These are phyloP conservation scores for Brachypodius melanocephalos DNA, from an alignment of 2,113 vertebrate species.

Conservation along the genomic window DNA sequence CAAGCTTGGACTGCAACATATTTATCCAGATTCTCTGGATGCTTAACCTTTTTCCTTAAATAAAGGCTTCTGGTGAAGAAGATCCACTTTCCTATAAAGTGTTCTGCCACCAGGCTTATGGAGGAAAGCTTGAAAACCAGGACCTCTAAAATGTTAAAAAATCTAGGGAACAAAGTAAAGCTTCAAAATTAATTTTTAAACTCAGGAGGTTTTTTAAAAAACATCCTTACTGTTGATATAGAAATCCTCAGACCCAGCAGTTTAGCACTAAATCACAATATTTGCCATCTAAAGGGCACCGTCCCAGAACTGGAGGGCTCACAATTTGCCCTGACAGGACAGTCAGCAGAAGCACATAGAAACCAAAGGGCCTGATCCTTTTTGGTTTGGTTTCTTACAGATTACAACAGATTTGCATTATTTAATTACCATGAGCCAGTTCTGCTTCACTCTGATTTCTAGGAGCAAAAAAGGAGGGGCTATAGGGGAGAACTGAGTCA, in stretches of 20 bases:
- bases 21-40: not conserved
- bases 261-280: not conserved
- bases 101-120: not conserved
- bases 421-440: not conserved
- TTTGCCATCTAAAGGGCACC: not conserved
- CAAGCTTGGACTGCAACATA: not conserved
- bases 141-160: not conserved
- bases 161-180: not conserved
- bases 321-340: not conserved
- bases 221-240: not conserved
- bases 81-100: not conserved
- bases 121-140: not conserved
- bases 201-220: fast-evolving
- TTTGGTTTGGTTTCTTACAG: not conserved
- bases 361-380: not conserved
- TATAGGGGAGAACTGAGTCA: not conserved
- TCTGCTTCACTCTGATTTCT: not conserved
- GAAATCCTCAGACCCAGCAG: not conserved
- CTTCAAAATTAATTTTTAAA: not conserved
- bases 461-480: not conserved
- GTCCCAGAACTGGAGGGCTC: not conserved
- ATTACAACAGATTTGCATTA: not conserved
- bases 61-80: not conserved
- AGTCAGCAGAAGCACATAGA: not conserved
- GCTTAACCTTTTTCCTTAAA: not conserved